Conservation (phyloP, 2,797 vertebrate genomes). For the Sciurus vulgaris region DNA sequence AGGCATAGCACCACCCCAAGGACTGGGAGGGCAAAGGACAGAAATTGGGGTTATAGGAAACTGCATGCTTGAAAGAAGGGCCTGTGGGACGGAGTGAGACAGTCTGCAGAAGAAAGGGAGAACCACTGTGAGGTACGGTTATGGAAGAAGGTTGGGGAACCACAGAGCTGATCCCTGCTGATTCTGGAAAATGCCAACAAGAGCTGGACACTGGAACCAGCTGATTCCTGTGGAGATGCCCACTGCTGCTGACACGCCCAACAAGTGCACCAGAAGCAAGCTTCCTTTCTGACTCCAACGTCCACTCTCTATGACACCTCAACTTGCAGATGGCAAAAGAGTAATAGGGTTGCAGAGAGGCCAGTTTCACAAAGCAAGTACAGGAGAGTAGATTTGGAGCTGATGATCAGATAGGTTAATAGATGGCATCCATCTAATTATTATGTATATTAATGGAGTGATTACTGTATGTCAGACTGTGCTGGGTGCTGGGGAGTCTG, state of each 20-base stretch:
- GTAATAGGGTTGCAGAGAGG: neutral
- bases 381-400: neutral
- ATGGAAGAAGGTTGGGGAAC: neutral
- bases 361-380: neutral
- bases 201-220: neutral
- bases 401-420: neutral
- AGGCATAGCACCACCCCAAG: neutral
- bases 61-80: neutral
- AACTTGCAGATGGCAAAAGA: neutral
- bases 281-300: neutral
- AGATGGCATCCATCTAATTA: fast-evolving
- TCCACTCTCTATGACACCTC: neutral
- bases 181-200: neutral
- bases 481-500: neutral
- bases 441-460: neutral
- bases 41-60: neutral
- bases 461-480: fast-evolving
- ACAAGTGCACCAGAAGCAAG: neutral
- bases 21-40: neutral
- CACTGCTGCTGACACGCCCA: neutral
- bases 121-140: neutral
- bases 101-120: neutral
- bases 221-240: neutral
- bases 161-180: neutral
- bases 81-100: neutral